These are phyloP conservation scores for Lasius fuliginosus DNA, from an alignment of 2,888 invertebrate genomes.

Conservation along the genomic window DNA sequence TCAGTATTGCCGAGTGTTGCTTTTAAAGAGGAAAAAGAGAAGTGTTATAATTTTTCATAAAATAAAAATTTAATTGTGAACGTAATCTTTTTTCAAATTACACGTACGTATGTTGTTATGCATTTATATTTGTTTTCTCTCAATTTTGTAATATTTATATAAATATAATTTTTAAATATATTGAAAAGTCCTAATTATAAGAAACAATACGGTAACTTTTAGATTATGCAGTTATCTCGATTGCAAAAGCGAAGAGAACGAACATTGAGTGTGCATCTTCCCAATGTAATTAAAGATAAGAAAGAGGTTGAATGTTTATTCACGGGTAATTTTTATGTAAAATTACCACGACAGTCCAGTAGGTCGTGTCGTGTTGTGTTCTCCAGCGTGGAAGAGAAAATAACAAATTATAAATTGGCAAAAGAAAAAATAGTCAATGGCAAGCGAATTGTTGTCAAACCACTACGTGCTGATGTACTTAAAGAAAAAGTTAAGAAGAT, in stretches of 20 bases:
- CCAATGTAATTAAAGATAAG: slow-evolving; percentile 75
- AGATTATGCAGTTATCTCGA: not conserved
- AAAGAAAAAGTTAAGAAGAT: slow-evolving; percentile 49
- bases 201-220: not conserved
- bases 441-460: slow-evolving; percentile 71
- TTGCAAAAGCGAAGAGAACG: slow-evolving; percentile 66
- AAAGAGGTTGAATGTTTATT: slow-evolving; percentile 78
- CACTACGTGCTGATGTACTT: slow-evolving; percentile 55
- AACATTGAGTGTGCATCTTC: slow-evolving; percentile 79
- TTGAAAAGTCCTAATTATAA: not conserved
- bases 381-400: slow-evolving; percentile 72
- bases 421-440: slow-evolving; percentile 72
- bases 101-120: not conserved
- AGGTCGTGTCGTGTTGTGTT: slow-evolving; percentile 81
- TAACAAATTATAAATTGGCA: slow-evolving; percentile 73
- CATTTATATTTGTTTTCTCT: not conserved
- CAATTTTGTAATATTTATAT: not conserved
- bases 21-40: not conserved
- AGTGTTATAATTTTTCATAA: not conserved
- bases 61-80: not conserved
- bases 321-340: slow-evolving; percentile 75
- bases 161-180: not conserved
- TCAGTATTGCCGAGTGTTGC: not conserved
- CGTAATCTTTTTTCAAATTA: not conserved
- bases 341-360: slow-evolving; percentile 77